phyloP scores from a whole-genome alignment of 2,797 vertebrate genomes.

The Hipposideros larvatus region DNA sequence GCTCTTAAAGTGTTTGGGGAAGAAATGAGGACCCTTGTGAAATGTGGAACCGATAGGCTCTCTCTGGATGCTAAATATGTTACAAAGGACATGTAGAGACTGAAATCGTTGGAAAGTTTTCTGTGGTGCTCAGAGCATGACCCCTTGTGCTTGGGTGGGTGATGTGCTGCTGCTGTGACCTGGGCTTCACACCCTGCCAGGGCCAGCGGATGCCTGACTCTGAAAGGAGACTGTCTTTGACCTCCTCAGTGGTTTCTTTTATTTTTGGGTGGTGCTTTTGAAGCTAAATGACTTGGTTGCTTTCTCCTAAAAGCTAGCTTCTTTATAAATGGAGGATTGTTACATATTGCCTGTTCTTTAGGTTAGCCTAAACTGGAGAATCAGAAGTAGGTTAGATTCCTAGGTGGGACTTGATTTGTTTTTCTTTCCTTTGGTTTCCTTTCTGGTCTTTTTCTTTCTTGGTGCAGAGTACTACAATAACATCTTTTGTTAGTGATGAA shows the following conservation, averaged over 20 bases:
- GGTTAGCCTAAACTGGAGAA: background rate
- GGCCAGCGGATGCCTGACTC: background rate
- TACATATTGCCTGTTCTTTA: background rate
- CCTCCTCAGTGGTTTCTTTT: background rate
- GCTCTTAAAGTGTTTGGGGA: background rate
- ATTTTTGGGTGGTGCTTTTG: background rate
- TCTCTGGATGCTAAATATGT: background rate
- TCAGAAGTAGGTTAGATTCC: background rate
- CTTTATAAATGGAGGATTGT: background rate
- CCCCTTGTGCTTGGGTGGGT: background rate
- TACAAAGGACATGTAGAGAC: background rate
- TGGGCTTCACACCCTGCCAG: background rate
- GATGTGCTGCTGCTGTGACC: background rate
- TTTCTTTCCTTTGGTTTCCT: background rate
- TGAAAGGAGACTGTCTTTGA: background rate
- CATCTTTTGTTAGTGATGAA: background rate
- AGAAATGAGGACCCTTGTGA: background rate
- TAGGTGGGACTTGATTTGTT: background rate
- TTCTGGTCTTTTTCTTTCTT: background rate
- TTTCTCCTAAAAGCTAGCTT: background rate
- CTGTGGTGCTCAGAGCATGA: background rate
- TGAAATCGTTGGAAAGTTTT: background rate
- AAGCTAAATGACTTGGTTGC: background rate
- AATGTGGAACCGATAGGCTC: background rate
- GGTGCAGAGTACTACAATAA: background rate